Evolutionary conservation across 1,140 invertebrate species (phyloP).

Genomic region (Drosophila subobscura): DNA sequence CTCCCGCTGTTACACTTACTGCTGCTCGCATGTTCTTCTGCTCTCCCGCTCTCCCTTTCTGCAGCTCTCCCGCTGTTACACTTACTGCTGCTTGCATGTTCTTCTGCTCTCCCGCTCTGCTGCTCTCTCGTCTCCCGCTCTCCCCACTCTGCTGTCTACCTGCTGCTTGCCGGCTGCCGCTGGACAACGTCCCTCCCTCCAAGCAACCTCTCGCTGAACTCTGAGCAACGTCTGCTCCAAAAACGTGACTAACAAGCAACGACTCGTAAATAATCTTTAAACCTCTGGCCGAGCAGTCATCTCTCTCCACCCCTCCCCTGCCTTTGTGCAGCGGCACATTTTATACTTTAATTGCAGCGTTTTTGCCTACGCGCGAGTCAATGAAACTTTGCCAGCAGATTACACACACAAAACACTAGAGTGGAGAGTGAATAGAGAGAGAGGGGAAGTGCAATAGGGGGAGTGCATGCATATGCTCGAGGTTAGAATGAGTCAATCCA

Average conservation of each 20-base stretch:
- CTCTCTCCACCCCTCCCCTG: neutral
- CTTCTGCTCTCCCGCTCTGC: too few relatives aligned
- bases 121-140: too few relatives aligned
- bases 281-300: conserved; percentile 17
- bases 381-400: conserved; percentile 50
- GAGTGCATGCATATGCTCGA: neutral
- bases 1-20: too few relatives aligned
- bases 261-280: conserved; percentile 54
- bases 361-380: conserved; percentile 52
- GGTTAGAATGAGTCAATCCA: neutral
- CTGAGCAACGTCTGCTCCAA: conserved; percentile 32
- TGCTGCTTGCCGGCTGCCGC: conserved; percentile 10
- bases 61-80: too few relatives aligned
- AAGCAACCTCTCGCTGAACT: conserved; percentile 8
- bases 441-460: neutral
- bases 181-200: neutral
- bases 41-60: too few relatives aligned
- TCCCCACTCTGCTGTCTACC: too few relatives aligned
- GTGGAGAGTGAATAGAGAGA: neutral
- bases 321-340: conserved; percentile 10
- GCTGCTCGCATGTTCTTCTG: too few relatives aligned
- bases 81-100: too few relatives aligned
- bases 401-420: conserved; percentile 20
- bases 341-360: conserved; percentile 56
- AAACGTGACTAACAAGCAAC: conserved; percentile 65